Base-by-base conservation (phyloP, 2,797 vertebrate species). In the Sphenopsis melanotis region DNA sequence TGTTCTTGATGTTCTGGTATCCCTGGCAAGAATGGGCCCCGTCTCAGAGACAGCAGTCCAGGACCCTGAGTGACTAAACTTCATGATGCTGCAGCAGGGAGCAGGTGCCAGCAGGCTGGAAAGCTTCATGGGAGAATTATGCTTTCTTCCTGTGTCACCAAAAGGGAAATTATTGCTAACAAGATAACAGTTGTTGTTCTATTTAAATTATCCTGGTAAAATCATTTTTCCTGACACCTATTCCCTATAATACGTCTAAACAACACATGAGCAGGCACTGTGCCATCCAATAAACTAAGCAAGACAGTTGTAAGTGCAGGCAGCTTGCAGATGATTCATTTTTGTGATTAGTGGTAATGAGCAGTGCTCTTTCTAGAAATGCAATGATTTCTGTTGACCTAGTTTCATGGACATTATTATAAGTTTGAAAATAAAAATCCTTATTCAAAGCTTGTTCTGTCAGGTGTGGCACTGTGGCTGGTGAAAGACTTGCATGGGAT, bases 141-240 rank as follows among this genome's bases (percentile, higher is more conserved):
- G 11, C 37, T 89, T 95, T 94, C 71, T 87, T 88, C 56, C 86
- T 95, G 41, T 95, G 74, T 59, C 82, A 93, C 70, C 64, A 56
- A 93, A 88, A 94, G 68, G 55, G 83, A 90, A 91, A 85, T 96
- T 93, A 88, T 75, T 87, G 52, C 82, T 85, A 90, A 95, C 63
- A 95, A 97, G 79, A 49, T 72, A 95, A 80, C 94, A 96, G 90
- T 87, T 94, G 92, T 89, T 87, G 76, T 93, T 96, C 87, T 97
- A 85, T 92, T 96, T 93, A 95, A 95, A 95, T 95, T 96, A 87
- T 69, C 64, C 75, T 83, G 69, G 89, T 75, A 76, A 68, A 78
- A 94, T 75, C 18, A 93, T 70, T 63, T 90, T 94, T 94, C 80
- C 71, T 89, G 61, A 93, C 84, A 96, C 75, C 50, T 93, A 87